These are phyloP conservation scores for Ephialtes manifestator DNA, from an alignment of 2,888 invertebrate species.

Conservation along the genomic window DNA sequence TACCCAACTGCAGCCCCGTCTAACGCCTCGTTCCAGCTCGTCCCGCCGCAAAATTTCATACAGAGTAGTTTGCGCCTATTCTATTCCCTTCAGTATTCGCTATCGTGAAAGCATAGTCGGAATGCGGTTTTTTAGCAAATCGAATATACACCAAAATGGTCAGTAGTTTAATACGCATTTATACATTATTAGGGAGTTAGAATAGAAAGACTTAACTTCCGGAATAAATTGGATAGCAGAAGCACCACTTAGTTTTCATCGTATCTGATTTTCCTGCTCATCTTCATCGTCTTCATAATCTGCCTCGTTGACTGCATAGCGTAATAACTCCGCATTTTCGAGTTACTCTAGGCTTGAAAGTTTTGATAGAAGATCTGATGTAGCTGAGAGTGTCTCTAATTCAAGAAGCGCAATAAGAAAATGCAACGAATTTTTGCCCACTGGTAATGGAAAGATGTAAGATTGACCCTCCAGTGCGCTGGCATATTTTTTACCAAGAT, in stretches of 20 bases:
- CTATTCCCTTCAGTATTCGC: not conserved
- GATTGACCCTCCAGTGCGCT: too few relatives aligned
- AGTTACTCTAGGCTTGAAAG: conserved; percentile 18
- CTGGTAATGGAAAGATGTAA: too few relatives aligned
- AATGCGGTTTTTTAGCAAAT: not conserved
- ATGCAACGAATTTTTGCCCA: conserved; percentile 17
- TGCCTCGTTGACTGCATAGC: conserved; percentile 18
- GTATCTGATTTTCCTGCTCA: conserved; percentile 23
- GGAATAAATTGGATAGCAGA: not conserved
- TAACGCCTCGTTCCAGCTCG: not conserved
- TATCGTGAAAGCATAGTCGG: not conserved
- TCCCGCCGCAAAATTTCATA: not conserved
- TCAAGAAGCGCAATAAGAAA: conserved; percentile 26
- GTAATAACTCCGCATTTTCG: conserved; percentile 14
- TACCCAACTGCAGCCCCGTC: conserved; percentile 32
- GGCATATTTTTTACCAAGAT: too few relatives aligned
- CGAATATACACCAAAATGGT: not conserved
- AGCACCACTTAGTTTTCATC: not conserved
- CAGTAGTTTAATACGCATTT: not conserved
- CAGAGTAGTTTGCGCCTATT: not conserved
- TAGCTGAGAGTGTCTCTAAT: conserved; percentile 2
- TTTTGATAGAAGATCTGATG: conserved; percentile 50
- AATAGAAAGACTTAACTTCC: not conserved
- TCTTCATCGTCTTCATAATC: conserved; percentile 17
- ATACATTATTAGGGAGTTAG: not conserved